Conservation (phyloP, 2,888 invertebrate species). For the Eustalomyia histrio region DNA sequence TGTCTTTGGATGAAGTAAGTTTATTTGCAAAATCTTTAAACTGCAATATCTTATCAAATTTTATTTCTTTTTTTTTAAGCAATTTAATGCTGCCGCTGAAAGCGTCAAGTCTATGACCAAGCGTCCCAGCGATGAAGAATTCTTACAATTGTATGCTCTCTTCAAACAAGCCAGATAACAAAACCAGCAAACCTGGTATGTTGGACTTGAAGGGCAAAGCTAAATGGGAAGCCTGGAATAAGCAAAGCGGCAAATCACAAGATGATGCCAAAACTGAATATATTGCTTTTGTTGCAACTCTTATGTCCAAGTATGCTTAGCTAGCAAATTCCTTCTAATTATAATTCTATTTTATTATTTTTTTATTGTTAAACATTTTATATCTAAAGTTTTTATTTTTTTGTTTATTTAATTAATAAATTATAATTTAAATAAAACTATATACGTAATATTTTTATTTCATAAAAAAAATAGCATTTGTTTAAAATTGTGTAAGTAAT, state of each 20-base stretch:
- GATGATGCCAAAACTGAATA: slow-evolving; percentile 92
- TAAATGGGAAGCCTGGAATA: slow-evolving; percentile 96
- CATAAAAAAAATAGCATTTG: too few relatives aligned
- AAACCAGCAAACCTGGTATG: slow-evolving; percentile 92
- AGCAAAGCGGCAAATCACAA: slow-evolving; percentile 88
- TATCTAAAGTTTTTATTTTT: neutral
- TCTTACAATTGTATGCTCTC: slow-evolving; percentile 90
- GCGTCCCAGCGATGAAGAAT: slow-evolving; percentile 88
- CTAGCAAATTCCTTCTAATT: neutral
- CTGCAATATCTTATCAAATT: neutral
- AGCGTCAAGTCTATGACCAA: slow-evolving; percentile 87
- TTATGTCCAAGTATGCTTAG: slow-evolving; percentile 76
- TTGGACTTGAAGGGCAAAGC: slow-evolving; percentile 94
- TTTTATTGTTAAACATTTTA: slow-evolving; percentile 3
- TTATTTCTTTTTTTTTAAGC: slow-evolving; percentile 80
- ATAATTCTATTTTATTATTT: neutral
- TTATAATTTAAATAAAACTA: slow-evolving; percentile 9
- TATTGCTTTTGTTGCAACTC: slow-evolving; percentile 84
- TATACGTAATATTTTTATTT: neutral
- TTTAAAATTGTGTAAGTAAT: too few relatives aligned
- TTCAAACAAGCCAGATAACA: slow-evolving; percentile 93
- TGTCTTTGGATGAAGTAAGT: slow-evolving; percentile 76
- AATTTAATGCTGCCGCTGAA: slow-evolving; percentile 88
- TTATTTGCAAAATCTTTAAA: neutral
- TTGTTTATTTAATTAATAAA: neutral